These are phyloP conservation scores for Drosophila macrospina DNA, from an alignment of 2,888 invertebrate genomes.

Conservation along the genomic window DNA sequence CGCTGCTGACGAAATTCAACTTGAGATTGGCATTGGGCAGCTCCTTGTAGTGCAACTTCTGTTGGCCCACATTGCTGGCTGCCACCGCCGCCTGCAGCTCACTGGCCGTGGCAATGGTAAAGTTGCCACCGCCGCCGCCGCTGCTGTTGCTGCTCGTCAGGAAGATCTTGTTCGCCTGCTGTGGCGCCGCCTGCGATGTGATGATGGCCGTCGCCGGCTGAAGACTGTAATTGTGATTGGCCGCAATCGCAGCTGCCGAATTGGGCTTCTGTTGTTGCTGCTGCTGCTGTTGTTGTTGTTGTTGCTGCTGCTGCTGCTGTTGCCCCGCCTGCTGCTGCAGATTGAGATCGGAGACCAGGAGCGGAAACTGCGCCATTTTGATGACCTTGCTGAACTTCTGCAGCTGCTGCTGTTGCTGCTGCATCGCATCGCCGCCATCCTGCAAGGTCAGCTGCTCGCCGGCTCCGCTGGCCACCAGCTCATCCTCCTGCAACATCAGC, in stretches of 20 bases:
- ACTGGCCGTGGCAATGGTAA: slow-evolving; percentile 83
- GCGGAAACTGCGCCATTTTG: slow-evolving; percentile 83
- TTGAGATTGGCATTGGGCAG: slow-evolving; percentile 84
- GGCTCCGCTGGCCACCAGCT: slow-evolving; percentile 60
- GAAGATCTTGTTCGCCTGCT: slow-evolving; percentile 83
- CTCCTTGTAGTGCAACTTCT: slow-evolving; percentile 84
- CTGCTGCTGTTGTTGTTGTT: slow-evolving; percentile 57
- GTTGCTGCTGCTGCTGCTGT: slow-evolving; percentile 66
- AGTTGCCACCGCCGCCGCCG: slow-evolving; percentile 72
- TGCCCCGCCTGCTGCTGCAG: slow-evolving; percentile 70
- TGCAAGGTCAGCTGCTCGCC: slow-evolving; percentile 59
- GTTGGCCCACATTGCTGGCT: slow-evolving; percentile 51
- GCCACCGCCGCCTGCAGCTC: slow-evolving; percentile 77
- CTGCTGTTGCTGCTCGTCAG: slow-evolving; percentile 80
- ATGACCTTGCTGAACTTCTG: slow-evolving; percentile 84
- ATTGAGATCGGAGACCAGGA: slow-evolving; percentile 83
- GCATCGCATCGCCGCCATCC: slow-evolving; percentile 57
- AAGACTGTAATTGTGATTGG: slow-evolving; percentile 85
- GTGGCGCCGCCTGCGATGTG: slow-evolving; percentile 79
- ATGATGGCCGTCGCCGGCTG: slow-evolving; percentile 84
- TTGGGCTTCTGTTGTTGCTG: slow-evolving; percentile 80
- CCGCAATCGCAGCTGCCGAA: slow-evolving; percentile 83
- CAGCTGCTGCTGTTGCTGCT: slow-evolving; percentile 58
- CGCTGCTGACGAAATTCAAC: slow-evolving; percentile 83
- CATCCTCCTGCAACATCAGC: slow-evolving; percentile 78